Evolutionary conservation across 2,113 vertebrate species (phyloP).

Genomic region (Mastomys coucha): DNA sequence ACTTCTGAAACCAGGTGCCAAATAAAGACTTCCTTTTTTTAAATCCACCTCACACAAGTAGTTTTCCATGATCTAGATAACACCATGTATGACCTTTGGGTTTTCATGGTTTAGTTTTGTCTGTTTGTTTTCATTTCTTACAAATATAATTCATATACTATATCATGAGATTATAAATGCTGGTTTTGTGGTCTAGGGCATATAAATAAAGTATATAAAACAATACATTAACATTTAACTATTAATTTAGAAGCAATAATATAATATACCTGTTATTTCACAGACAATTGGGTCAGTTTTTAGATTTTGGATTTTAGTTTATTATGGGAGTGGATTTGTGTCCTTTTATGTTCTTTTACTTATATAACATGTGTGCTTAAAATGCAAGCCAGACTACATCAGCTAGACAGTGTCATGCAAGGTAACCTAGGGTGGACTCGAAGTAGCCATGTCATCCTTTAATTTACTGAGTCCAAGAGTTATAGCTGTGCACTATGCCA

Average conservation of each 20-base stretch:
- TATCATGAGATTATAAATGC: background rate
- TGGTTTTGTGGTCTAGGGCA: background rate
- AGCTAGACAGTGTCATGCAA: background rate
- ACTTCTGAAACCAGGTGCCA: background rate
- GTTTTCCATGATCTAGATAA: background rate
- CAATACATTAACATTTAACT: background rate
- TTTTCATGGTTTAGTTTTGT: background rate
- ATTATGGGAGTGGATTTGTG: background rate
- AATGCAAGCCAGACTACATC: background rate
- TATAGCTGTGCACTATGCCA: background rate
- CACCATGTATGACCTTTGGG: background rate
- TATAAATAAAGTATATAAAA: background rate
- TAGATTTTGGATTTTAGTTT: background rate
- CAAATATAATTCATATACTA: background rate
- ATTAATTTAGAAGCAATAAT: background rate
- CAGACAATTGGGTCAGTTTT: background rate
- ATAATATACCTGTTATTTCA: background rate
- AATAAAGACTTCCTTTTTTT: background rate
- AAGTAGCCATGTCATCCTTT: background rate
- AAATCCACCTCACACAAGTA: background rate
- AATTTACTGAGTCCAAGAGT: background rate
- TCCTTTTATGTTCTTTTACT: background rate
- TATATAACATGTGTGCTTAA: background rate
- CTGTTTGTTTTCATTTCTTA: background rate
- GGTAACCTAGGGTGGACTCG: background rate